Conservation (phyloP, 2,113 vertebrate species). For the Colossoma macropomum region DNA sequence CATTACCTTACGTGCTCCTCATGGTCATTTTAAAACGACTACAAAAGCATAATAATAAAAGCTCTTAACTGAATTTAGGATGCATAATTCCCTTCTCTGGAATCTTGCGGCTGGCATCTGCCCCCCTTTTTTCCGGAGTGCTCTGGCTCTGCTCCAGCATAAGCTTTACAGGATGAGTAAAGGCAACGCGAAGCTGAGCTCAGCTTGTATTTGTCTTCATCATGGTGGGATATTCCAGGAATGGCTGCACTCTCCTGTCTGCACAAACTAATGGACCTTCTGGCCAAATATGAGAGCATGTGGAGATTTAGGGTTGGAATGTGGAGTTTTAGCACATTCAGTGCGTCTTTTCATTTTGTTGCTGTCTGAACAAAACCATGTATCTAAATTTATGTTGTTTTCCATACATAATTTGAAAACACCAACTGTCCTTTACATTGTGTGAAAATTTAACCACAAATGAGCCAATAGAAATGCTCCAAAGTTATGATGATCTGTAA, state of each 20-base stretch:
- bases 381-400: too few species aligned
- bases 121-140: slow-evolving; percentile 3
- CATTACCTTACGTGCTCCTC: neutral
- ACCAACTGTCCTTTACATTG: too few species aligned
- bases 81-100: slow-evolving; percentile 38
- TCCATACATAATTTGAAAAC: too few species aligned
- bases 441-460: neutral
- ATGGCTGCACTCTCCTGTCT: neutral
- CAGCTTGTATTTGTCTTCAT: slow-evolving; percentile 2
- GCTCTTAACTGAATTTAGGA: slow-evolving; percentile 26
- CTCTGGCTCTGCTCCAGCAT: slow-evolving; percentile 47
- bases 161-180: slow-evolving; percentile 59
- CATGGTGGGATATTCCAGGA: neutral
- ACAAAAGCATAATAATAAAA: slow-evolving; percentile 4
- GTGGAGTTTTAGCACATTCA: neutral
- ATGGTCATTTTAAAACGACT: neutral
- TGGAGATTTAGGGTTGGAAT: neutral
- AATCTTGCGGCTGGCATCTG: slow-evolving; percentile 46
- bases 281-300: neutral
- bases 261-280: neutral
- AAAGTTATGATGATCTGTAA: too few species aligned
- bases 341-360: neutral
- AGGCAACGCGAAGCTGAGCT: slow-evolving; percentile 3
- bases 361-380: neutral
- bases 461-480: too few species aligned